Conservation (phyloP, 2,797 vertebrate species). For the Peromyscus aztecus region DNA sequence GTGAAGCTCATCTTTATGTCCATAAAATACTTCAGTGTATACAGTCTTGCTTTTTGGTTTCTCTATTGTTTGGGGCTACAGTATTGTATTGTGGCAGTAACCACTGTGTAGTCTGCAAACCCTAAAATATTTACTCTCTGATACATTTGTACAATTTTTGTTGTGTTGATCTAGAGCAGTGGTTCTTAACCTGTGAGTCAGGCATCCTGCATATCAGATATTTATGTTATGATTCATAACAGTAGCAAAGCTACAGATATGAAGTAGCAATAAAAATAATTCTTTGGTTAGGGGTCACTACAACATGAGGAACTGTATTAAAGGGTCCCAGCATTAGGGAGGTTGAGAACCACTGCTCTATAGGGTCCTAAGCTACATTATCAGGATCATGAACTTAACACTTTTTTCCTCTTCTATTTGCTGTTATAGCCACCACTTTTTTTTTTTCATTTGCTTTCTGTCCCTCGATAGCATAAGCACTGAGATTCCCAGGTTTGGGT, state of each 20-base stretch:
- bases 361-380: background rate
- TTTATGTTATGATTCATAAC: too few relatives aligned
- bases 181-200: background rate
- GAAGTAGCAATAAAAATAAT: too few relatives aligned
- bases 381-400: background rate
- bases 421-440: background rate
- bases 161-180: background rate
- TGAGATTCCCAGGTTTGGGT: background rate
- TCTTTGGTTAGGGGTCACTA: too few relatives aligned
- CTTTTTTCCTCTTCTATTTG: background rate
- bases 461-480: background rate
- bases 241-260: too few relatives aligned
- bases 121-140: background rate
- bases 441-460: conserved; percentile 3
- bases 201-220: too few relatives aligned
- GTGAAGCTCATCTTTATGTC: background rate
- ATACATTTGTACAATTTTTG: background rate
- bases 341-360: background rate
- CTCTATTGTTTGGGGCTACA: background rate
- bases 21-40: background rate
- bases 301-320: too few relatives aligned
- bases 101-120: background rate
- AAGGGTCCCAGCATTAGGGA: too few relatives aligned
- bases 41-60: background rate
- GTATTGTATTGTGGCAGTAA: background rate